A percentile compares a stretch with the other conserved stretches of the same genome.
Evolutionary conservation across 2,113 vertebrate species (phyloP).

Genomic region (Rhadina sibilatrix): DNA sequence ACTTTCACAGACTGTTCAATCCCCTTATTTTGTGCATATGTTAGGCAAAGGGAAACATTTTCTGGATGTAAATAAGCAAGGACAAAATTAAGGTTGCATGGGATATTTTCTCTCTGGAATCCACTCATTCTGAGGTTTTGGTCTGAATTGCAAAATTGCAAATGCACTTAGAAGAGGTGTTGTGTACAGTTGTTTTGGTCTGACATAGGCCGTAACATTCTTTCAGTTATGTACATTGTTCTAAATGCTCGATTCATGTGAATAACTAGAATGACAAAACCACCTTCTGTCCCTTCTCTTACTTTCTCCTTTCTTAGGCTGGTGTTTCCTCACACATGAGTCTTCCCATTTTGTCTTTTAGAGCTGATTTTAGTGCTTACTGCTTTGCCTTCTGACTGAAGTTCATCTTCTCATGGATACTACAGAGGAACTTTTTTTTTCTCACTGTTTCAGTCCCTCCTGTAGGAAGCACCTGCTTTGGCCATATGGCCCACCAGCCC

Average conservation of each 20-base stretch:
- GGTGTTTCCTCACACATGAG: background rate
- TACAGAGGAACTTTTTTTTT: background rate
- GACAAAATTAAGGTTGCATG: background rate
- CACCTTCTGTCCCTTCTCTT: background rate
- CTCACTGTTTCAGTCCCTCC: background rate
- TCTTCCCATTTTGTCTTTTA: background rate
- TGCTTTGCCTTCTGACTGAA: background rate
- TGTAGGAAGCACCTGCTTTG: background rate
- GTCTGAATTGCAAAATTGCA: background rate
- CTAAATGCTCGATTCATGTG: background rate
- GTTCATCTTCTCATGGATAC: background rate
- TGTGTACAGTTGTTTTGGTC: background rate
- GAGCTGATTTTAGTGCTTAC: background rate
- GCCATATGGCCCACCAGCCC: background rate
- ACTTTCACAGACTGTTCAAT: background rate
- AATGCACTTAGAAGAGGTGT: background rate
- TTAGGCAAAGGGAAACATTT: background rate
- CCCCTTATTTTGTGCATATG: background rate
- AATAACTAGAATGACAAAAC: background rate
- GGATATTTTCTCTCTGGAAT: background rate
- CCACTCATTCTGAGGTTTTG: background rate
- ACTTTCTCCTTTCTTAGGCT: background rate
- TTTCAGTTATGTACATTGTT: background rate
- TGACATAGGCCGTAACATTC: background rate
- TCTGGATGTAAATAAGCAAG: background rate